Conservation (phyloP, 2,113 vertebrate genomes). For the Amphilophus citrinellus region DNA sequence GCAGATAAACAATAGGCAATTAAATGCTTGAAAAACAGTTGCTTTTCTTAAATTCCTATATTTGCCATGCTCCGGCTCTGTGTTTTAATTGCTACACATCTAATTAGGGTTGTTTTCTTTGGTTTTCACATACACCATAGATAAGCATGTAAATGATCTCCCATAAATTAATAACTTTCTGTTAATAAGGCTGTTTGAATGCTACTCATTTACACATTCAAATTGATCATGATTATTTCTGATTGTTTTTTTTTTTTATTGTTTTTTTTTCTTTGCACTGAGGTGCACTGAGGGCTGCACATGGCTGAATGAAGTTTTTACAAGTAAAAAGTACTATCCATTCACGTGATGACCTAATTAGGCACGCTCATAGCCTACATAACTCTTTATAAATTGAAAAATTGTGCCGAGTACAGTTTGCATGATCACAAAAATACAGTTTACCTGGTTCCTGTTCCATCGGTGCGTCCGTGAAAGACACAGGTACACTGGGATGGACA, state of each 20-base stretch:
- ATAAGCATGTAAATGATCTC: fast-evolving
- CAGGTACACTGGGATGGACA: constrained; percentile 97
- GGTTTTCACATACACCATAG: background rate
- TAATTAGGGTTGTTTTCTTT: fast-evolving
- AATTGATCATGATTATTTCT: background rate
- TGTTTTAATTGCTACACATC: background rate
- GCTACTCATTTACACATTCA: background rate
- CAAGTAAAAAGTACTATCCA: background rate
- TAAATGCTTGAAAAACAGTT: background rate
- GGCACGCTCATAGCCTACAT: background rate
- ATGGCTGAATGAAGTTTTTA: background rate
- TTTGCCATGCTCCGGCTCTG: background rate
- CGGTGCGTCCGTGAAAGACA: constrained; percentile 84
- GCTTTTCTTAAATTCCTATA: background rate
- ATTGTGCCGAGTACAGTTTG: background rate
- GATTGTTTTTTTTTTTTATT: background rate
- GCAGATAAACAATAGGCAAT: background rate
- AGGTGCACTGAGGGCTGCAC: background rate
- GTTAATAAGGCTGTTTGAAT: background rate
- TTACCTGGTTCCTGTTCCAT: constrained; percentile 90
- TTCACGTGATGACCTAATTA: background rate
- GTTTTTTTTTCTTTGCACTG: background rate
- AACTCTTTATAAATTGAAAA: background rate
- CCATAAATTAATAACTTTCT: background rate
- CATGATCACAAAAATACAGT: background rate